These are phyloP conservation scores for Channa maculata DNA, from an alignment of 2,113 vertebrate genomes.

Conservation along the genomic window DNA sequence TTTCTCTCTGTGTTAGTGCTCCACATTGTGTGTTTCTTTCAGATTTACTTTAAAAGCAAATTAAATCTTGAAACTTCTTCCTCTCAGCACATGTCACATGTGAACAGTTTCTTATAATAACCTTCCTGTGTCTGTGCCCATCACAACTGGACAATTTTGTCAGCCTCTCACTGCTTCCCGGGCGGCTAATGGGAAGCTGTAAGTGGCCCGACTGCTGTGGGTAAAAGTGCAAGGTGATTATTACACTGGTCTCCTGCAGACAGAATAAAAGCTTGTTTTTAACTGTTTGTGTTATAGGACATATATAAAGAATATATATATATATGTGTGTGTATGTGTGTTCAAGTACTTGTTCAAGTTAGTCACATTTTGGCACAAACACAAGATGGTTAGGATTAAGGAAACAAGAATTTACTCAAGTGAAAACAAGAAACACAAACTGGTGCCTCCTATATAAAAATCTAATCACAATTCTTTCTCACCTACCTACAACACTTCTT, in stretches of 20 bases:
- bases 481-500: no score
- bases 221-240: constrained; percentile 54
- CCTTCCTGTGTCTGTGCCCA: constrained; percentile 45
- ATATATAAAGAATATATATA: no score
- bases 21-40: not conserved
- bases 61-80: not conserved
- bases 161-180: constrained; percentile 20
- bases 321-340: no score
- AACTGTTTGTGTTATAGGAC: not conserved
- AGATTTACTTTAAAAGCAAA: constrained; percentile 29
- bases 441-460: no score
- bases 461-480: no score
- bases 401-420: no score
- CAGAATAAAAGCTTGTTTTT: constrained; percentile 1
- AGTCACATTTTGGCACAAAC: no score
- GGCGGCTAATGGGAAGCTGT: constrained; percentile 47
- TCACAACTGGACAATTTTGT: constrained; percentile 63
- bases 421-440: no score
- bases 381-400: no score
- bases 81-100: not conserved
- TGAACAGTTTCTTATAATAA: constrained; percentile 30
- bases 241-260: constrained; percentile 35
- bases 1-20: not conserved
- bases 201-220: constrained; percentile 53
- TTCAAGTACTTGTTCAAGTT: no score